Conservation (phyloP, 2,113 vertebrate species). For the Ifrita kowaldi region DNA sequence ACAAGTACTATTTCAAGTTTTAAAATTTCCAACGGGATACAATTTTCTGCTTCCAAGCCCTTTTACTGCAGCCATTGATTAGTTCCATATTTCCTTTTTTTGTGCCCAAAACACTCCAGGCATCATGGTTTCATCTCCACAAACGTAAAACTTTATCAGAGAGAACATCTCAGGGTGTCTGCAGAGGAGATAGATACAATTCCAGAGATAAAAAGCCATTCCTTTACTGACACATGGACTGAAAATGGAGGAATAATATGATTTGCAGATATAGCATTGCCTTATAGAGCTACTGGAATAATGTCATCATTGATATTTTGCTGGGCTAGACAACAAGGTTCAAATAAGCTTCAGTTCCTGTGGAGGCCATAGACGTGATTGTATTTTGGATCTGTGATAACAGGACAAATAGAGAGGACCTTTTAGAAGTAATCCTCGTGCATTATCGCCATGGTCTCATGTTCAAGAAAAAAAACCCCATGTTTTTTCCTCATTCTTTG, state of each 20-base stretch:
- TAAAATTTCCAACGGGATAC: not conserved
- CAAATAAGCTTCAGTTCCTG: not conserved
- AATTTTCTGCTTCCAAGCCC: not conserved
- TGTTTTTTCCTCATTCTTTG: accelerated
- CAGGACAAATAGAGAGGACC: not conserved
- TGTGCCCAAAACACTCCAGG: not conserved
- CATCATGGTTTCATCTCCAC: not conserved
- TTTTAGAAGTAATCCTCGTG: not conserved
- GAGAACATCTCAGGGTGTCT: not conserved
- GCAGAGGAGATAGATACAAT: not conserved
- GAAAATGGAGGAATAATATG: not conserved
- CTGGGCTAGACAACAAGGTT: not conserved
- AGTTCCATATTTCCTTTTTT: not conserved
- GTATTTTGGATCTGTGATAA: not conserved
- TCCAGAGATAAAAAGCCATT: not conserved
- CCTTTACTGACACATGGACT: not conserved
- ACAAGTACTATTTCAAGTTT: not conserved
- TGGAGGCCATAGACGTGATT: not conserved
- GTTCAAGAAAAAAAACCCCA: not conserved
- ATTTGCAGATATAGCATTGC: not conserved
- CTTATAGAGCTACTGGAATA: not conserved
- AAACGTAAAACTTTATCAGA: not conserved
- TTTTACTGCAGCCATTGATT: not conserved
- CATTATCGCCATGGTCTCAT: not conserved
- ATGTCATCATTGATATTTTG: not conserved